These are phyloP conservation scores for Temnothorax ravouxi DNA, from an alignment of 2,888 invertebrate species.

Conservation along the genomic window DNA sequence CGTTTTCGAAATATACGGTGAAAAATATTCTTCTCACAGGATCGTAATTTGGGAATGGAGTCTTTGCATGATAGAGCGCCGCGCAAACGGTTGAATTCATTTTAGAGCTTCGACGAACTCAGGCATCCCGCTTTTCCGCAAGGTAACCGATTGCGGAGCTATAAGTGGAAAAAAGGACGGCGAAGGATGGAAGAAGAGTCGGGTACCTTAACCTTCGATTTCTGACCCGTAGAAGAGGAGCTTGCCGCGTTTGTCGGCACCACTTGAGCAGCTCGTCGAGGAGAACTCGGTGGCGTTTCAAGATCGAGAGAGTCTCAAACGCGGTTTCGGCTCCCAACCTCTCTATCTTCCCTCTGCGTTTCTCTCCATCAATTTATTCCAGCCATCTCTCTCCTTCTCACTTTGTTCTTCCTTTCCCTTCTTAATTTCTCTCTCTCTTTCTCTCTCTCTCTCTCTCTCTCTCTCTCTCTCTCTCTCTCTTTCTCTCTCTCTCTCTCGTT, in stretches of 20 bases:
- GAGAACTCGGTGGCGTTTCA: conserved; percentile 53
- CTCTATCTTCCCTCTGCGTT: conserved; percentile 46
- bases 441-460: not conserved
- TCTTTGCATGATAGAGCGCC: conserved; percentile 17
- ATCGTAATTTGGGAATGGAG: conserved; percentile 71
- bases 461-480: not conserved
- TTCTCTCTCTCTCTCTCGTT: not conserved
- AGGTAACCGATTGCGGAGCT: conserved; percentile 33
- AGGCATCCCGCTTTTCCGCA: conserved; percentile 47
- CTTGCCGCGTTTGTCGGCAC: conserved; percentile 66
- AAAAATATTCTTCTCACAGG: conserved; percentile 63
- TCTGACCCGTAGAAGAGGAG: conserved; percentile 60
- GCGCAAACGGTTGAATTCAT: conserved; percentile 55
- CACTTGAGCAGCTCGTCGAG: conserved; percentile 61
- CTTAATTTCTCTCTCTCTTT: not conserved
- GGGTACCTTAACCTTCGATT: conserved; percentile 63
- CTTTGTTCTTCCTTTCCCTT: not conserved
- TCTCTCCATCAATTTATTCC: conserved; percentile 45
- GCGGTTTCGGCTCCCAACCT: conserved; percentile 48
- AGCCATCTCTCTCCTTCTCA: conserved; percentile 8
- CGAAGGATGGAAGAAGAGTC: conserved; percentile 19
- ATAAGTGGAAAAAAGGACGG: conserved; percentile 25
- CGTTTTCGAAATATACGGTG: conserved; percentile 17
- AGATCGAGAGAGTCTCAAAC: conserved; percentile 62
- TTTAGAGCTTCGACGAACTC: conserved; percentile 37